Conservation (phyloP, 2,797 vertebrate genomes). For the Lagodon rhomboides region DNA sequence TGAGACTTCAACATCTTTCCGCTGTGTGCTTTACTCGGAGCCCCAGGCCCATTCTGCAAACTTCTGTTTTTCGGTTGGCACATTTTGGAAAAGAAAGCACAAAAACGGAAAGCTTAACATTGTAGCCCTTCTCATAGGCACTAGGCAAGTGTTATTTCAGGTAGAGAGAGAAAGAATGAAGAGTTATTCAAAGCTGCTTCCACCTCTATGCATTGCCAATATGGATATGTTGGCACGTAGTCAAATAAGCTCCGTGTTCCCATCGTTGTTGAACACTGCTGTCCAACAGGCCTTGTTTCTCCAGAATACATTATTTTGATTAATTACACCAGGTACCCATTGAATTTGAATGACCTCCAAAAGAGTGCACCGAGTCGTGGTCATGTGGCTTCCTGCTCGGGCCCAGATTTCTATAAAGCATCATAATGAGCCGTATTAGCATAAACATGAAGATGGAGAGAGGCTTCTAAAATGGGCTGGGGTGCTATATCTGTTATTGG, state of each 20-base stretch:
- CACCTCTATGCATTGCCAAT: constrained; percentile 28
- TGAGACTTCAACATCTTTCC: constrained; percentile 2
- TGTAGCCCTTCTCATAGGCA: not conserved
- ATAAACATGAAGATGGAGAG: constrained; percentile 66
- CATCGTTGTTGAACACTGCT: constrained; percentile 44
- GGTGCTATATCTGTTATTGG: constrained; percentile 40
- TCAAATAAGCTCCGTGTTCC: constrained; percentile 48
- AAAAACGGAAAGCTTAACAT: not conserved
- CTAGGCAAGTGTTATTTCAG: constrained; percentile 22
- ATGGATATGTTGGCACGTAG: constrained; percentile 49
- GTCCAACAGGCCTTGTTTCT: constrained; percentile 58
- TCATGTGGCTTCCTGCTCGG: constrained; percentile 67
- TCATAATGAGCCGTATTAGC: constrained; percentile 74
- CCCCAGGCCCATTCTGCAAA: constrained; percentile 4
- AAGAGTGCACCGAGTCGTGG: constrained; percentile 55
- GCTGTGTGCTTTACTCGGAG: not conserved
- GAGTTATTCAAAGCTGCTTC: constrained; percentile 30
- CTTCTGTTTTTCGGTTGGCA: not conserved
- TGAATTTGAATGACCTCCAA: constrained; percentile 81
- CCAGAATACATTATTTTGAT: constrained; percentile 75
- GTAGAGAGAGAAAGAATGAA: constrained; percentile 20
- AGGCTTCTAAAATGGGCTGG: constrained; percentile 38
- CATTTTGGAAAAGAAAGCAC: constrained; percentile 9
- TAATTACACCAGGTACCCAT: constrained; percentile 70
- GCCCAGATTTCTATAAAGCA: constrained; percentile 66